A percentile compares a stretch with the other conserved stretches of the same genome.
Conservation (phyloP, 2,113 vertebrate species). For the Zapornia atra region DNA sequence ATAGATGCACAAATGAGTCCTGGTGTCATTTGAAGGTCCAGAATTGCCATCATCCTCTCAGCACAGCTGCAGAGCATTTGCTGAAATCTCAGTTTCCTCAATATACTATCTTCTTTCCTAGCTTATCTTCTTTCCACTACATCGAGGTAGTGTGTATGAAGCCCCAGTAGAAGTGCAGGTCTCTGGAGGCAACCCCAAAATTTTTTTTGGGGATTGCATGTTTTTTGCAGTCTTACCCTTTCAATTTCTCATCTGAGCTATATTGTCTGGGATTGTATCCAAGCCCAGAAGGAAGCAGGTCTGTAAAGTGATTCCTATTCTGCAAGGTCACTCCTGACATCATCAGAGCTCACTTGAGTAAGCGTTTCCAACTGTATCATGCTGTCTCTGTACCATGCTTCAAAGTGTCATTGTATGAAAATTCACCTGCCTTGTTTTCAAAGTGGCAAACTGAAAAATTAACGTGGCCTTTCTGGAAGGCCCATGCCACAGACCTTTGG, state of each 20-base stretch:
- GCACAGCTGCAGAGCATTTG: neutral
- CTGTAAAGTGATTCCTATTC: neutral
- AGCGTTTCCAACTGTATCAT: neutral
- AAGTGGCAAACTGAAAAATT: neutral
- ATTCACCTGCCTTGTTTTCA: neutral
- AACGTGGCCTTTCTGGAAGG: neutral
- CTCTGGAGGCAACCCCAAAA: accelerated
- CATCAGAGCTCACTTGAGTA: neutral
- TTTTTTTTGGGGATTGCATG: too few relatives aligned
- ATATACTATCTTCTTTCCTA: neutral
- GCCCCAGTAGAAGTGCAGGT: neutral
- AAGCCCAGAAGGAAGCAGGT: neutral
- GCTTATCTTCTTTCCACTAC: neutral
- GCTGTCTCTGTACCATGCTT: neutral
- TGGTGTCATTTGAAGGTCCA: neutral
- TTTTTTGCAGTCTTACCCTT: neutral
- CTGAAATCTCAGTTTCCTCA: neutral
- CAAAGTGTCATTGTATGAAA: neutral
- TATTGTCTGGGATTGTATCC: neutral
- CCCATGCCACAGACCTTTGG: neutral
- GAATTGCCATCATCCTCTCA: neutral
- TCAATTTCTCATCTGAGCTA: accelerated
- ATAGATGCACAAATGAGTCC: neutral
- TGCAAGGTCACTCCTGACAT: neutral
- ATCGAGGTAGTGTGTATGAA: neutral